These are phyloP conservation scores for Acyrthosiphon pisum DNA, from an alignment of 1,140 invertebrate species.

Conservation along the genomic window DNA sequence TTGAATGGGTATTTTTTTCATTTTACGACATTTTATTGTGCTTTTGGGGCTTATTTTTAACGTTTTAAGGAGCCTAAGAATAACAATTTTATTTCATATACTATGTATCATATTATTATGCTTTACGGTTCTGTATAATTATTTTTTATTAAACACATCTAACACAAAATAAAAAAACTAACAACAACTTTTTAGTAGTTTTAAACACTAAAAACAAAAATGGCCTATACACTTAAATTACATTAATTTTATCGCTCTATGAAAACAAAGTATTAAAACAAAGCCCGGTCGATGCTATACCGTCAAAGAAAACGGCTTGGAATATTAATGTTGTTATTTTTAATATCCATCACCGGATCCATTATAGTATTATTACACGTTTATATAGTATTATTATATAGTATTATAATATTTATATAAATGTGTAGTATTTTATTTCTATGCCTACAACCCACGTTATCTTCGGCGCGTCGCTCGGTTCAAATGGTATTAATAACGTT, in stretches of 20 bases:
- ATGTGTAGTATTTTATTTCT: neutral
- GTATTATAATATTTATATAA: neutral
- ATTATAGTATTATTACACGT: neutral
- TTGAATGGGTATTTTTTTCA: neutral
- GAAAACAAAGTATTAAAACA: neutral
- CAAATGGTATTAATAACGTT: neutral
- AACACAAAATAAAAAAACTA: neutral
- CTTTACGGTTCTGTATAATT: neutral
- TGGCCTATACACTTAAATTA: neutral
- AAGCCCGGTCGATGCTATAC: neutral
- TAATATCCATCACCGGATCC: neutral
- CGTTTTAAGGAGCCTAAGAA: neutral
- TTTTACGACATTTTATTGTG: neutral
- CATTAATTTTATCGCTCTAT: neutral
- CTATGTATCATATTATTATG: too few species aligned
- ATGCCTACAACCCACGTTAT: neutral
- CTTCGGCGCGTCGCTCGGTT: neutral
- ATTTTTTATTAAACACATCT: slow-evolving; percentile 8
- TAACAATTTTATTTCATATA: too few species aligned
- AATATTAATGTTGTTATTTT: neutral
- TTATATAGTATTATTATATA: neutral
- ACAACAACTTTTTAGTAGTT: neutral
- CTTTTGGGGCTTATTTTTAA: neutral
- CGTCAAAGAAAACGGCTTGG: neutral
- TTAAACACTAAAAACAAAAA: neutral